A percentile compares a stretch with the other conserved stretches of the same genome.
These are phyloP conservation scores for Orchesella flavescens DNA, from an alignment of 2,888 invertebrate genomes.

Conservation along the genomic window DNA sequence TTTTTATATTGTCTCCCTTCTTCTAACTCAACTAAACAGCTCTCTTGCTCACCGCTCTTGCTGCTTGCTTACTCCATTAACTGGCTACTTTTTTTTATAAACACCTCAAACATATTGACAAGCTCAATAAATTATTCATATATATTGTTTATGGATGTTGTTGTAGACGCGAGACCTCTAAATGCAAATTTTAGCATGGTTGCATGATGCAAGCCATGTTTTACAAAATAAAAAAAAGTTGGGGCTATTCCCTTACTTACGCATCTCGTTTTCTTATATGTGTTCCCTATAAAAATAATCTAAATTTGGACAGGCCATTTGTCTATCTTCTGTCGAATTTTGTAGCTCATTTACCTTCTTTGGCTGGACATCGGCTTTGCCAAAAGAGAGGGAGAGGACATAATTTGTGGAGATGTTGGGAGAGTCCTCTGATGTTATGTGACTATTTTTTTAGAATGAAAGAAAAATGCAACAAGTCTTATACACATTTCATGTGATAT, in stretches of 20 bases:
- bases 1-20: neutral
- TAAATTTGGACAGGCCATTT: conserved; percentile 58
- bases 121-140: conserved; percentile 34
- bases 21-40: neutral
- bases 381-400: neutral
- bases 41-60: neutral
- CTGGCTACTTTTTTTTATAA: conserved; percentile 17
- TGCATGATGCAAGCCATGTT: neutral
- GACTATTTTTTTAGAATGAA: neutral
- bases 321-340: conserved; percentile 50
- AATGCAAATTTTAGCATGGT: conserved; percentile 30
- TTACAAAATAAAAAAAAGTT: too few relatives aligned
- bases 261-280: too few relatives aligned
- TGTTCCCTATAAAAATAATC: conserved; percentile 27
- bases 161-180: conserved; percentile 29
- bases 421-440: neutral
- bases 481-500: conserved; percentile 3
- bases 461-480: neutral
- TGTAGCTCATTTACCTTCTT: conserved; percentile 47
- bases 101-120: conserved; percentile 41
- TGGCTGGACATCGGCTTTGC: conserved; percentile 14
- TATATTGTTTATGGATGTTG: conserved; percentile 28
- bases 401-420: neutral
- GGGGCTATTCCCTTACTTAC: too few relatives aligned
- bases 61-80: conserved; percentile 28